These are phyloP conservation scores for Mycetomoellerius zeteki DNA, from an alignment of 1,140 invertebrate genomes.

Conservation along the genomic window DNA sequence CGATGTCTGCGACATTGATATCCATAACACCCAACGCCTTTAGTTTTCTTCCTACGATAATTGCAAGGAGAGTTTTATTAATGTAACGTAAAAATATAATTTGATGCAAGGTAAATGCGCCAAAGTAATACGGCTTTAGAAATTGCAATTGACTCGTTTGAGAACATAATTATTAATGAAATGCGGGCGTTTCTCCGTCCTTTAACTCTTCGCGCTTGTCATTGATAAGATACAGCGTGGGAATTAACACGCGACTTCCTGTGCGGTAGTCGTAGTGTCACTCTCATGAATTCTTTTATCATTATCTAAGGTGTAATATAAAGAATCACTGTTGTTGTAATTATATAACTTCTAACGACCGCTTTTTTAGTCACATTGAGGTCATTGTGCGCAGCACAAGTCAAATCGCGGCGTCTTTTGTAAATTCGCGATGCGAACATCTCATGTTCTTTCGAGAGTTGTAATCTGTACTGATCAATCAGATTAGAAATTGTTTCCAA, in stretches of 20 bases:
- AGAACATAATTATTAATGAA: neutral
- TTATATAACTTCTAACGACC: neutral
- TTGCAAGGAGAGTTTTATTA: neutral
- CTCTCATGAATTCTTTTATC: slow-evolving; percentile 52
- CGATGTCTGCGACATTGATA: slow-evolving; percentile 35
- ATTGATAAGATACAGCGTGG: slow-evolving; percentile 47
- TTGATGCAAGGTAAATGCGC: neutral
- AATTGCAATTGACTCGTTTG: neutral
- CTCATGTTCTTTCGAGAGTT: neutral
- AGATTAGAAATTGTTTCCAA: slow-evolving; percentile 2
- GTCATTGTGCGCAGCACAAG: neutral
- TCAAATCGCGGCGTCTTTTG: neutral
- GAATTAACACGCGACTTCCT: slow-evolving; percentile 47
- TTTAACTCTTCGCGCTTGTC: neutral
- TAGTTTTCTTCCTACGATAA: neutral
- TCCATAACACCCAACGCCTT: neutral
- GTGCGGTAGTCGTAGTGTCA: neutral
- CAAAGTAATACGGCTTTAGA: neutral
- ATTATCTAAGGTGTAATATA: neutral
- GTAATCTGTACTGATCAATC: neutral
- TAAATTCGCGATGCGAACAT: neutral
- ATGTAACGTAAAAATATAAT: neutral
- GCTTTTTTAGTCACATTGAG: neutral
- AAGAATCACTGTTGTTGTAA: neutral
- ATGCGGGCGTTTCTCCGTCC: neutral